Base-by-base conservation (phyloP, 2,113 vertebrate genomes). In the Crotalus tigris region DNA sequence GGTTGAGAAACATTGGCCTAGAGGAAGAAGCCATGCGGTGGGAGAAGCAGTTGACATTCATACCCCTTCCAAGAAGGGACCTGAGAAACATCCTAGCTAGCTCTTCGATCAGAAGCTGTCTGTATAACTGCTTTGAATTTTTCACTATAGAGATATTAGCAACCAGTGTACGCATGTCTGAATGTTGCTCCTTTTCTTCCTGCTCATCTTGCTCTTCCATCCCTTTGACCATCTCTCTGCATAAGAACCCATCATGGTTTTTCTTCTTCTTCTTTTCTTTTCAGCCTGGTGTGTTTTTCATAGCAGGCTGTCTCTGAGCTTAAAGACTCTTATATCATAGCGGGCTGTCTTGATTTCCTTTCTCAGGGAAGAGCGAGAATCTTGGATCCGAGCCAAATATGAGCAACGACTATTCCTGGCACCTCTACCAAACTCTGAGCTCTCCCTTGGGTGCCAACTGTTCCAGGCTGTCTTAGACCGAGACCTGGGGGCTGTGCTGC, bases 311-410 rank as follows among this genome's bases (percentile, higher is more conserved):
- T 81, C 69, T 39, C 69, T 81, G 69, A 55, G 29, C 29, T 51
- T 46, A 53, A 12, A 87, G 51, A 55, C 87, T n/a, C 24, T 55
- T n/a, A 26, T 12, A 17, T 81, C n/a, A 33, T 15, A 54, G 29
- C 89, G 49, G n/a, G 6, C 88, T 89, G 26, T 75, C 90, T 46
- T 93, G 26, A 15, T 1, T 15, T 81, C 12, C 87, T 59, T 3
- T 51, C 49, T 26, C 95, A 99, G 99, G 81, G 99, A 99, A 97
- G 99, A 99, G 94, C 96, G 99, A 49, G 99, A 99, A 92, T 98
- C 98, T 0, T 99, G 99, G 99, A 99, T 99, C 90, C 98, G 99
- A 0, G 99, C 99, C 5, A 99, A 99, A 96, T 99, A 99, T 0
- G 98, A 99, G 94, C 99, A 99, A 95, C 97, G 98, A 91, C 97